Base-by-base conservation (phyloP, 2,888 invertebrate species). In the Drosophila robusta region DNA sequence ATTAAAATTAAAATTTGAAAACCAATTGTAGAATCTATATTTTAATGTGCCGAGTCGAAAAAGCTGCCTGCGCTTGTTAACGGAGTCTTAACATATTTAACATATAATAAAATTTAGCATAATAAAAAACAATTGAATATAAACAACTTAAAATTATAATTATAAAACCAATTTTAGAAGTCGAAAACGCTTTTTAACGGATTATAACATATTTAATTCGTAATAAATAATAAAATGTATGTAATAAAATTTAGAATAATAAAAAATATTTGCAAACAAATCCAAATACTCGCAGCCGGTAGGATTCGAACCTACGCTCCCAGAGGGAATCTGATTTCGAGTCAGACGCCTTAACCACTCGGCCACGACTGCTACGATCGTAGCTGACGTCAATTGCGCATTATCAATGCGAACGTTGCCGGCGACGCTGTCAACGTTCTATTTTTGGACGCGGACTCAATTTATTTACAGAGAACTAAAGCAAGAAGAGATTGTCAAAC, bases 301-400 rank as follows among this genome's bases (percentile, higher is more conserved):
- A 95, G 95, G 95, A 95, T 94, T 95, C 95, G 95, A 95, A 95
- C 95, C 95, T 95, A 95, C 95, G 95, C 95, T 95, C 95, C 95
- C 95, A 95, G 95, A 95, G 95, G 95, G 95, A 95, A 95, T 91
- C 92, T 91, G 92, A 92, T 91, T 92, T 92, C 91, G 90, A 92
- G 92, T 92, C 92, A 92, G 91, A 92, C 92, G 92, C 92, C 92
- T 92, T 92, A 92, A 92, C 92, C 92, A 90, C 92, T 92, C 92
- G 92, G 92, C 92, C 4, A 16, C 39, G 9, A 34, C 34, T 34
- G 34, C 34, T 22, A 42, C 22, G 22, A 42, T 12, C 22, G 2
- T 6, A 12, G 12, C 1, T 2, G 2, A 0, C 1, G 41, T 6
- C 22, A 22, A 42, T 22, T 18, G 18, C 41, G 18, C 11, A 11